Percentiles rank a stretch among this genome's conserved stretches.
These are phyloP conservation scores for Phaetusa simplex DNA, from an alignment of 2,113 vertebrate species.

Conservation along the genomic window DNA sequence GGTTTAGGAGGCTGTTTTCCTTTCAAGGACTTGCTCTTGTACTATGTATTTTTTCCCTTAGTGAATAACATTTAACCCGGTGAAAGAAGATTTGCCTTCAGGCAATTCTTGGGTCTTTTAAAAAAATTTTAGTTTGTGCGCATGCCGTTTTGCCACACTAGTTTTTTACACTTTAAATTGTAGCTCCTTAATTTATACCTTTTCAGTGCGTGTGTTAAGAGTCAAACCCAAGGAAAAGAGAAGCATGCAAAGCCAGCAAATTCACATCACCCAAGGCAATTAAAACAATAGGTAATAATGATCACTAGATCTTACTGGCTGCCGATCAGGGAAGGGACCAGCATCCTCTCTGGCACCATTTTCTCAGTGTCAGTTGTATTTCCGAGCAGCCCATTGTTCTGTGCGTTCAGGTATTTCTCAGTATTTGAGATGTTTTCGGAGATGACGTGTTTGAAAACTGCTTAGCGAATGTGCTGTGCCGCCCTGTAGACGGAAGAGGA, in stretches of 20 bases:
- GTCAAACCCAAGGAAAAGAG: not conserved
- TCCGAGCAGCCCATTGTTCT: not conserved
- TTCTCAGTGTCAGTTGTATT: not conserved
- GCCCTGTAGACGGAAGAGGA: accelerated
- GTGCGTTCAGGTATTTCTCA: accelerated
- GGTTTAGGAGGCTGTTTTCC: conserved; percentile 66
- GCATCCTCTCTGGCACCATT: not conserved
- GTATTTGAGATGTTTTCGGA: not conserved
- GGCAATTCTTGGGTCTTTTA: not conserved
- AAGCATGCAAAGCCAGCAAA: not conserved
- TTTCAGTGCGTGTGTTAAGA: not conserved
- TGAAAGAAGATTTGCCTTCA: conserved; percentile 34
- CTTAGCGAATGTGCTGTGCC: accelerated
- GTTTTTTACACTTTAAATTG: not conserved
- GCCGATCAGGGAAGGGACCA: not conserved
- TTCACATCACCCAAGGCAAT: not conserved
- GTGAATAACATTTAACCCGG: conserved; percentile 12
- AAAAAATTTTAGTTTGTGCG: not conserved
- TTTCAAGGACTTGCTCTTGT: conserved; percentile 73
- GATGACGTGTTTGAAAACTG: not conserved
- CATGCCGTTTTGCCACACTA: not conserved
- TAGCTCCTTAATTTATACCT: not conserved
- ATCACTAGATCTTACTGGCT: not conserved
- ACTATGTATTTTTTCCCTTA: conserved; percentile 62
- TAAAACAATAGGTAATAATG: not conserved